phyloP scores from a whole-genome alignment of 2,113 vertebrate species.

The Alouatta palliata region DNA sequence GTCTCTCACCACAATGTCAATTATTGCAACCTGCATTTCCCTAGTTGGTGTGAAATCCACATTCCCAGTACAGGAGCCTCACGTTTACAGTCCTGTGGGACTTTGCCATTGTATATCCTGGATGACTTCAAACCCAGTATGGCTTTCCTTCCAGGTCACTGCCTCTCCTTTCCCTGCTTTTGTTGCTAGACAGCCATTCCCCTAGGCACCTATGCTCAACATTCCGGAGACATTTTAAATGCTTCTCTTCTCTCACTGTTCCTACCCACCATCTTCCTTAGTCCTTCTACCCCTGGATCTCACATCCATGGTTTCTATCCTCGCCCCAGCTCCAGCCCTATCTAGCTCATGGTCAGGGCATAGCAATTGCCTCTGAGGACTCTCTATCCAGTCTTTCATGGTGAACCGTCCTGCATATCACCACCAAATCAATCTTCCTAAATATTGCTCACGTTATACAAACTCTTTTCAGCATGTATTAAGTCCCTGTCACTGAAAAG shows the following conservation, averaged over 20 bases:
- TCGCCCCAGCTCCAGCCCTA: neutral
- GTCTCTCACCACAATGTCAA: neutral
- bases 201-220: neutral
- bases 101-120: neutral
- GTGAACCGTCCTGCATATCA: neutral
- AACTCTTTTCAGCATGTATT: neutral
- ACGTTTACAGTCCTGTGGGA: neutral
- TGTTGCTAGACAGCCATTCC: neutral
- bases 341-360: neutral
- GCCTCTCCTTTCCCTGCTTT: slow-evolving; percentile 11
- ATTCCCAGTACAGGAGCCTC: neutral
- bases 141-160: neutral
- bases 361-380: neutral
- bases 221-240: slow-evolving; percentile 23
- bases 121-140: neutral
- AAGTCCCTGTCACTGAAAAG: neutral
- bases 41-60: neutral
- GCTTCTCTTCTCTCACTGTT: neutral
- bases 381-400: neutral
- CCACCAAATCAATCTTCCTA: neutral
- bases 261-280: neutral
- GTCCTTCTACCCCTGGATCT: neutral
- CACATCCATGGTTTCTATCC: neutral
- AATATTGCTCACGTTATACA: neutral
- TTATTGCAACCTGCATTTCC: neutral